Evolutionary conservation across 1,140 invertebrate species (phyloP), one percentile per base, ranked within the genome.

Genomic region (Hormaphis cornu): DNA sequence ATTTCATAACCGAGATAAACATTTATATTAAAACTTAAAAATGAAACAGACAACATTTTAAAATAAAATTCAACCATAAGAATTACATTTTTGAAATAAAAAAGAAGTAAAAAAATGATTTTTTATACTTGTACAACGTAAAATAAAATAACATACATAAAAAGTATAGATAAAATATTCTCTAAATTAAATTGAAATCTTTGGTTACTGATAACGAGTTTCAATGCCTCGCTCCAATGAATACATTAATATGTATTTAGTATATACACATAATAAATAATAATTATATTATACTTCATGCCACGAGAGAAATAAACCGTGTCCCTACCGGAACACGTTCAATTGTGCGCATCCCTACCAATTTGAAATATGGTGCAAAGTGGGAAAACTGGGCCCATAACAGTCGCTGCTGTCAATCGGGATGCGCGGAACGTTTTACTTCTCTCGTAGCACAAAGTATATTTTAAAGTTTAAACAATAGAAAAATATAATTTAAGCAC

Each of bases 131-230:
- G 2, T 30, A 28, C 22, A 6, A 61, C 14, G 42, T 18, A 63
- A n/a, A n/a, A n/a, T n/a, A n/a, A n/a, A 44, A 6, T 44, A 22
- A 61, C 26, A 42, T 59, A 61, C 4, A 5, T 26, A 28, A 26
- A 44, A 46, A 30, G 20, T 42, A 63, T n/a, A 46, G 46, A 30
- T 46, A 12, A 46, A 12, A n/a, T 44, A 30, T 30, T 24, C 26
- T 12, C 42, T 66, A 66, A 30, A 9, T n/a, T n/a, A 48, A 30
- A 48, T 66, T 33, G 18, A 48, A 66, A 66, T 30, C 40, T 66
- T 66, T 66, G 26, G 59, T 58, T 37, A 37, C 28, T 46, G 10
- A 8, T 30, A 66, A 63, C 44, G 14, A 66, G 46, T 28, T 46
- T 48, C 26, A 46, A 66, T 66, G 26, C 14, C n/a, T 33, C n/a